Conservation (phyloP, 2,113 vertebrate genomes). For the Pseudonaja textilis region DNA sequence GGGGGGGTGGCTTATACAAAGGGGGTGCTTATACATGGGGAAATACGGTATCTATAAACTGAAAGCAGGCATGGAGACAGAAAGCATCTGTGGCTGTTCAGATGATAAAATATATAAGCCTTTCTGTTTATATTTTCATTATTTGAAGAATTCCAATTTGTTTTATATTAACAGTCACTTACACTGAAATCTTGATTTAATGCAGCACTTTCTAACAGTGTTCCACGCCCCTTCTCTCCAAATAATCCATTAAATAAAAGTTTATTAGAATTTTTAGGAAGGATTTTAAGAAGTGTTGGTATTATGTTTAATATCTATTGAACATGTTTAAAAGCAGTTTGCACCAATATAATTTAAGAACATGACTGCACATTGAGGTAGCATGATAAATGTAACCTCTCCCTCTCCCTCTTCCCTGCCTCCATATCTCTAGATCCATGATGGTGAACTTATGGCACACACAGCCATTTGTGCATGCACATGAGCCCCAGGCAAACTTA, state of each 20-base stretch:
- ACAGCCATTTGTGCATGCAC: too few relatives aligned
- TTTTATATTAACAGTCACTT: not conserved
- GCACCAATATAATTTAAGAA: slow-evolving; percentile 51
- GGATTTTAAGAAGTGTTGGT: slow-evolving; percentile 11
- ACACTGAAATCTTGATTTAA: not conserved
- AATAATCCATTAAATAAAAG: not conserved
- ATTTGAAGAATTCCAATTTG: not conserved
- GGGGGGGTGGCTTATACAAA: too few relatives aligned
- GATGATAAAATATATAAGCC: slow-evolving; percentile 31
- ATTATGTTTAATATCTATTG: slow-evolving; percentile 29
- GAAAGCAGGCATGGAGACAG: slow-evolving; percentile 6
- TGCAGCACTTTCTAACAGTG: not conserved
- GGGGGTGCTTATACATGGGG: too few relatives aligned
- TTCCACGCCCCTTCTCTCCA: not conserved
- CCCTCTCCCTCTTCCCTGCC: too few relatives aligned
- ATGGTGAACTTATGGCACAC: too few relatives aligned
- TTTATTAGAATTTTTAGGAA: slow-evolving; percentile 18
- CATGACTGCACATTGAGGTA: slow-evolving; percentile 32
- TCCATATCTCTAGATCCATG: too few relatives aligned
- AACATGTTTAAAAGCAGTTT: slow-evolving; percentile 14
- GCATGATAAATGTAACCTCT: too few relatives aligned
- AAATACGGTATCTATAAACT: slow-evolving; percentile 37
- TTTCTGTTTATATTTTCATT: slow-evolving; percentile 42
- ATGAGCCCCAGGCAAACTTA: too few relatives aligned
- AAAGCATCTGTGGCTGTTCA: slow-evolving; percentile 4